Evolutionary conservation across 2,797 vertebrate genomes (phyloP).

Genomic region (Sternotherus odoratus): DNA sequence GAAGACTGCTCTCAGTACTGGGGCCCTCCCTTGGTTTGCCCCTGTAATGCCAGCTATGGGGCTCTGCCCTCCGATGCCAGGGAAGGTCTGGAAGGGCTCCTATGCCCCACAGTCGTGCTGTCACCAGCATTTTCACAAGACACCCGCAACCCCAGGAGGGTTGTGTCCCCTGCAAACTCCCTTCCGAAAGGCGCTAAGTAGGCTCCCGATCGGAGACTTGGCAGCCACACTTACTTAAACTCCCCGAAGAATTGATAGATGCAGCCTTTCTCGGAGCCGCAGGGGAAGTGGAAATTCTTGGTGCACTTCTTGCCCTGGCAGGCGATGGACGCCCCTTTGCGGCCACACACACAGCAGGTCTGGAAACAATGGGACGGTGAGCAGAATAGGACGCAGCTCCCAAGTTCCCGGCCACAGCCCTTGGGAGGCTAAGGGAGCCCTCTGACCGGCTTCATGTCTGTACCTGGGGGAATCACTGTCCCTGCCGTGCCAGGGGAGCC

Average conservation of each 20-base stretch:
- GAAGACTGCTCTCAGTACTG: neutral
- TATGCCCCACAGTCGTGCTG: neutral
- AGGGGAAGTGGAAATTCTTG: conserved; percentile 82
- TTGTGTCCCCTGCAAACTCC: neutral
- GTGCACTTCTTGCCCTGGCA: conserved; percentile 76
- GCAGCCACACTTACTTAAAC: conserved; percentile 79
- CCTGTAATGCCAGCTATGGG: neutral
- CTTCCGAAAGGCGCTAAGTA: neutral
- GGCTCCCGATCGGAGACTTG: too few relatives aligned
- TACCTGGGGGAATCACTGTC: too few relatives aligned
- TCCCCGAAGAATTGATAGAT: conserved; percentile 80
- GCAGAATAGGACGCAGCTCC: neutral
- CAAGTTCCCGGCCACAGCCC: neutral
- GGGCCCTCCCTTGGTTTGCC: neutral
- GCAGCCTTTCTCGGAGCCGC: conserved; percentile 76
- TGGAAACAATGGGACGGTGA: conserved; percentile 17
- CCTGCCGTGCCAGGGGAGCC: neutral
- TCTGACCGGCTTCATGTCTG: neutral
- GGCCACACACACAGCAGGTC: conserved; percentile 78
- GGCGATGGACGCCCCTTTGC: conserved; percentile 79
- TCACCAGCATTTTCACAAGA: neutral
- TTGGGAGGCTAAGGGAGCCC: neutral
- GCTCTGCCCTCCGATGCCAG: neutral
- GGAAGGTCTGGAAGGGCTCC: too few relatives aligned
- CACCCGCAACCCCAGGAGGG: fast-evolving